phyloP scores from a whole-genome alignment of 1,140 invertebrate genomes.

The Cherax destructor region DNA sequence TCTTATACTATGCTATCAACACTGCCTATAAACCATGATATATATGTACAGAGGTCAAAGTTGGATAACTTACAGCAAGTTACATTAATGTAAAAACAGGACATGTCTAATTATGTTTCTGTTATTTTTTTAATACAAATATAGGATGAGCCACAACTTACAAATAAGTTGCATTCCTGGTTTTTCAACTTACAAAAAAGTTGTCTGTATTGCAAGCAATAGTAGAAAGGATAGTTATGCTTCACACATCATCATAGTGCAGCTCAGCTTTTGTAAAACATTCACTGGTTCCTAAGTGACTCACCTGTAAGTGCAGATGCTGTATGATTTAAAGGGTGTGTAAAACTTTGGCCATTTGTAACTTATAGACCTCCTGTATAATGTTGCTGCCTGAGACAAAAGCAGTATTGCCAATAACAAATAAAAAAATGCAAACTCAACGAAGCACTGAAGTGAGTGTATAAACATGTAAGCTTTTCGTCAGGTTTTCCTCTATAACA shows the following conservation, averaged over 20 bases:
- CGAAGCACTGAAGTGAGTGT: constrained; percentile 20
- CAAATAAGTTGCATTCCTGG: no score
- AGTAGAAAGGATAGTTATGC: no score
- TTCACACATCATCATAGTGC: no score
- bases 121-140: constrained; percentile 18
- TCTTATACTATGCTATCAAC: not conserved
- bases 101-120: not conserved
- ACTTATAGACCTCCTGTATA: no score
- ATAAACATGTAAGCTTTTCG: constrained; percentile 27
- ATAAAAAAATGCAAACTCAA: not conserved
- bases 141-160: not conserved
- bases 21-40: constrained; percentile 2
- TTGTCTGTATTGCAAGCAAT: no score
- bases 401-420: not conserved
- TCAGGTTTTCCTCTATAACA: not conserved
- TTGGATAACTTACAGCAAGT: not conserved
- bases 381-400: not conserved
- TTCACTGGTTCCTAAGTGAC: no score
- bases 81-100: not conserved
- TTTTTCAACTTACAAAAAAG: no score
- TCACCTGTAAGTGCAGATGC: no score
- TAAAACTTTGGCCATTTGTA: no score
- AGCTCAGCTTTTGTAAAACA: no score
- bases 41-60: constrained; percentile 8
- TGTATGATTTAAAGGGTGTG: no score